A percentile compares a stretch with the other conserved stretches of the same genome.
These are phyloP conservation scores for Escarpia spicata DNA, from an alignment of 2,888 invertebrate genomes.

Conservation along the genomic window DNA sequence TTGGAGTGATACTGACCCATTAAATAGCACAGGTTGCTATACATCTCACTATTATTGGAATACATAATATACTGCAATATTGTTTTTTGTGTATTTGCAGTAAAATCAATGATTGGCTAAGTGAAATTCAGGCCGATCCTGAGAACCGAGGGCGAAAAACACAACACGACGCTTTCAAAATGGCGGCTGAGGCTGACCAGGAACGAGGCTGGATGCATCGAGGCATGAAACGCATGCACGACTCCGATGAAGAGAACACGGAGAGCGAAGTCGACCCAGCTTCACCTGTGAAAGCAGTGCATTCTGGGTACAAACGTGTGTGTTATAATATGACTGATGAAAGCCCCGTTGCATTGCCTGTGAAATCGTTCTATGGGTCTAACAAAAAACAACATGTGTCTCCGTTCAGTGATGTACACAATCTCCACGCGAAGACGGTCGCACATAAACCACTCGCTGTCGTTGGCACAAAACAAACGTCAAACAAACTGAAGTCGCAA, in stretches of 20 bases:
- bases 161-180: too few relatives aligned
- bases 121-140: background rate
- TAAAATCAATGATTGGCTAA: background rate
- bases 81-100: background rate
- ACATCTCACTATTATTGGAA: too few relatives aligned
- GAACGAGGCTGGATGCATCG: background rate
- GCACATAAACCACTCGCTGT: background rate
- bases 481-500: background rate
- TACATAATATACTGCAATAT: too few relatives aligned
- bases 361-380: background rate
- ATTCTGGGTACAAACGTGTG: conserved; percentile 1
- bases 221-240: background rate
- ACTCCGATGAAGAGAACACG: background rate
- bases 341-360: background rate
- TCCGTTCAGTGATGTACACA: background rate
- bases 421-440: background rate
- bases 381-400: background rate
- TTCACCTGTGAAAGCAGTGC: background rate
- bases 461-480: background rate
- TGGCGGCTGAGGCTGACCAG: background rate
- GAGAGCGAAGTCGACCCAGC: background rate
- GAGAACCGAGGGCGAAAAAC: background rate
- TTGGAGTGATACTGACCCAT: too few relatives aligned
- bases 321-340: background rate
- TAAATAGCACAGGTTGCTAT: too few relatives aligned